Evolutionary conservation across 2,797 vertebrate genomes (phyloP), one percentile per base, ranked within the genome.

Genomic region (Chaunax sp.): DNA sequence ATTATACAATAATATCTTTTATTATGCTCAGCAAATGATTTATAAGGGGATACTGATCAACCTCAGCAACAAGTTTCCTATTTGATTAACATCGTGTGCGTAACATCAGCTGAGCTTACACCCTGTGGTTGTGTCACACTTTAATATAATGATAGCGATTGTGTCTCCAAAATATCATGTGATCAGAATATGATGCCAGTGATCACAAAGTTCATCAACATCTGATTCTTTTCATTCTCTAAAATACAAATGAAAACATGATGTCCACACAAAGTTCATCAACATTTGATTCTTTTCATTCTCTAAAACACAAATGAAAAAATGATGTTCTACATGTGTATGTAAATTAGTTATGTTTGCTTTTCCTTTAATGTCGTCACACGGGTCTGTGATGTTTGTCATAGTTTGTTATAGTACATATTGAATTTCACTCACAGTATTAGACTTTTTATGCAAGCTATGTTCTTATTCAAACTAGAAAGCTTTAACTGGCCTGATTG

Each of bases 281-380:
- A 51, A 58, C 18, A 46, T 37, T 52, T 37, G 49, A 33, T 52
- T 61, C 9, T 52, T 18, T 50, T 49, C 1, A 20, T 56, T 70
- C 11, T 43, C 50, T 54, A 20, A 8, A 38, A 51, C 22, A 54
- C 40, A 60, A 68, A 71, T n/a, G n/a, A n/a, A n/a, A n/a, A n/a
- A n/a, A n/a, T 50, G 6, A 26, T 38, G 4, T 38, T 20, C 9
- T 13, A 19, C 6, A 13, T 26, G 4, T 28, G 11, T 50, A 19
- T 35, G 3, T 51, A 5, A 20, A n/a, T 45, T 45, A 20, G 43
- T 33, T 30, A 5, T 15, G 20, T 56, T 26, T 62, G 20, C 43
- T 38, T 18, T 51, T 14, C 38, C 4, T 58, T 30, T 43, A 12
- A n/a, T 56, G 35, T 28, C 6, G 9, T 49, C 19, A 18, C n/a